Base-by-base conservation (phyloP, 2,888 invertebrate species). In the Watsonalla binaria region DNA sequence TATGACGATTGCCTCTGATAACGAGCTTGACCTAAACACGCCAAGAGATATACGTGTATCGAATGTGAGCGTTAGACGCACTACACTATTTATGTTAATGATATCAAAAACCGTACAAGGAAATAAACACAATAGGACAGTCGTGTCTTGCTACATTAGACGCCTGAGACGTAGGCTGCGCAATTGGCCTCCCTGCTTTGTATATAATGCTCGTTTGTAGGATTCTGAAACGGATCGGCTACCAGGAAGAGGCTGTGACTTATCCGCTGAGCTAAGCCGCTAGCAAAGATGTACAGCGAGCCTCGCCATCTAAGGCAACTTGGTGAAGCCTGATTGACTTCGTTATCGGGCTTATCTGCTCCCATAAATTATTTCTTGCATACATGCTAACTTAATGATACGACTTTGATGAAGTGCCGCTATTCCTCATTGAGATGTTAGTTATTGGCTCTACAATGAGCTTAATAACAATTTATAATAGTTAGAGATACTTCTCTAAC, bases 101-200 rank as follows among this genome's bases (percentile, higher is more conserved):
- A 82, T 86, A 84, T 83, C 84, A 84, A 85, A 86, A 85, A 80
- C 84, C 85, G 72, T 84, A 83, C 79, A 85, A 86, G 86, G 86
- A 86, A 85, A 86, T 85, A 84, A 86, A 86, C 86, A 86, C 88
- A 86, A 86, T 87, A 84, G 85, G 86, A 84, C 87, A 85, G 84
- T 86, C 82, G 82, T 83, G 85, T 86, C 86, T 85, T 74, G 79
- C 78, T 82, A 80, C 82, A 83, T 84, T 85, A 84, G 85, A 85
- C 80, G 83, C 80, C 78, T 76, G 76, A 79, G 83, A 81, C 80
- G 76, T 75, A 72, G 80, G 72, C 79, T 71, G 72, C 81, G 81
- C 83, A 83, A 84, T 86, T 86, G 86, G 80, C 78, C 77, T 80
- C 80, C 80, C 83, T 83, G 79, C 80, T 87, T 86, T 86, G 86